Evolutionary conservation across 1,140 invertebrate species (phyloP), one percentile per base, ranked within the genome.

Genomic region (Bombus impatiens): DNA sequence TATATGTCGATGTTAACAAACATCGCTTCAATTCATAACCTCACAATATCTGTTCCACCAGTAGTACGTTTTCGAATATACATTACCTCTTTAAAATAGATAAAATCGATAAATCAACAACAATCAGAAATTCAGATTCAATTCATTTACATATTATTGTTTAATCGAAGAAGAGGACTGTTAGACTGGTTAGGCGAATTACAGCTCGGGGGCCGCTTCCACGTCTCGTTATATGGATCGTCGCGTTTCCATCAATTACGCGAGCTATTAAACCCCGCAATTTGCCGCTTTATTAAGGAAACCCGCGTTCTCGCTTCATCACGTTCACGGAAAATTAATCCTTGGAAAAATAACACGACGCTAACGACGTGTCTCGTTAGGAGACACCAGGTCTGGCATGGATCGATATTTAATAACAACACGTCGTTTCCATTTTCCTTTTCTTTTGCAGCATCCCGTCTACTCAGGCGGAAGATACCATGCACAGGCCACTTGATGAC

Each of bases 401-500:
- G 42, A 80, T 57, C n/a, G 42, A 75, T 71, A n/a, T 82, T 70
- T 75, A 67, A 74, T 81, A 76, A 86, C 72, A 80, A 72, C 44
- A 62, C 0, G 57, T 65, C 35, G 8, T 22, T 22, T 47, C 9
- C 35, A 68, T 37, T 71, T 75, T 15, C 18, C 42, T 88, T 86
- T 90, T 65, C 77, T 90, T 86, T 96, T 96, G 9, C 93, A 97
- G 97, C 97, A 87, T 97, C 97, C 83, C 96, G 96, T 92, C 95
- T 97, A 84, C 93, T 97, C 86, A 96, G 97, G 91, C 96, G 96
- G 83, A 97, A 97, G 95, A 97, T 97, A 93, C 97, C 97, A 92
- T 97, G 97, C 93, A 97, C 97, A 65, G 97, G 97, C 76, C 97
- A 97, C 93, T 95, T 97, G 92, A 96, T 97, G 96, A 97, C 97